phyloP scores from a whole-genome alignment of 2,888 invertebrate species.

The Tenthredo amoena region DNA sequence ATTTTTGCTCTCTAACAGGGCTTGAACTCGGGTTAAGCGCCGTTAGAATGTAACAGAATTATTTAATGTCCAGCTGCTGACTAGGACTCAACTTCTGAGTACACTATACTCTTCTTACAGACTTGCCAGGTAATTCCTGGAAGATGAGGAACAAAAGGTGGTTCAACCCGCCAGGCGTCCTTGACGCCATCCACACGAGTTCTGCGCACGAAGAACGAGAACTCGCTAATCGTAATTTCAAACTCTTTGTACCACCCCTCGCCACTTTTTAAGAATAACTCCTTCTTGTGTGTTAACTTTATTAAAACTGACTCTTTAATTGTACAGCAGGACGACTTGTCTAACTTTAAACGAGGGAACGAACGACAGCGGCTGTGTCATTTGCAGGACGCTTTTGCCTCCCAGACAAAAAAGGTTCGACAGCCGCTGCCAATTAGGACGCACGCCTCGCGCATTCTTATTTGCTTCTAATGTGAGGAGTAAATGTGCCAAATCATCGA shows the following conservation, averaged over 20 bases:
- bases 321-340: not conserved
- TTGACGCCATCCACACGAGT: constrained; percentile 37
- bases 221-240: constrained; percentile 47
- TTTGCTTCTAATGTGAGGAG: constrained; percentile 59
- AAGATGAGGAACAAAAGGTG: constrained; percentile 50
- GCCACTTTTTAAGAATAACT: not conserved
- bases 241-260: constrained; percentile 29
- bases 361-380: constrained; percentile 58
- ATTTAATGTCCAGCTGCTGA: constrained; percentile 48
- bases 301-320: not conserved
- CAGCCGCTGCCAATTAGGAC: constrained; percentile 64
- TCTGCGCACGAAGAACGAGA: constrained; percentile 24
- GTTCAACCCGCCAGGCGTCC: constrained; percentile 46
- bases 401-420: constrained; percentile 50
- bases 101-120: not conserved
- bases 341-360: constrained; percentile 36
- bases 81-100: constrained; percentile 40
- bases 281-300: not conserved
- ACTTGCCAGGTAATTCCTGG: constrained; percentile 26
- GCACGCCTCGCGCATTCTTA: constrained; percentile 69
- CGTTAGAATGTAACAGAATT: constrained; percentile 52
- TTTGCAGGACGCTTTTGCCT: constrained; percentile 47
- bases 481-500: constrained; percentile 72
- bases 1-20: constrained; percentile 28
- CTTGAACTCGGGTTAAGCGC: constrained; percentile 49